These are phyloP conservation scores for Mastacembelus armatus DNA, from an alignment of 2,797 vertebrate genomes.

Conservation along the genomic window DNA sequence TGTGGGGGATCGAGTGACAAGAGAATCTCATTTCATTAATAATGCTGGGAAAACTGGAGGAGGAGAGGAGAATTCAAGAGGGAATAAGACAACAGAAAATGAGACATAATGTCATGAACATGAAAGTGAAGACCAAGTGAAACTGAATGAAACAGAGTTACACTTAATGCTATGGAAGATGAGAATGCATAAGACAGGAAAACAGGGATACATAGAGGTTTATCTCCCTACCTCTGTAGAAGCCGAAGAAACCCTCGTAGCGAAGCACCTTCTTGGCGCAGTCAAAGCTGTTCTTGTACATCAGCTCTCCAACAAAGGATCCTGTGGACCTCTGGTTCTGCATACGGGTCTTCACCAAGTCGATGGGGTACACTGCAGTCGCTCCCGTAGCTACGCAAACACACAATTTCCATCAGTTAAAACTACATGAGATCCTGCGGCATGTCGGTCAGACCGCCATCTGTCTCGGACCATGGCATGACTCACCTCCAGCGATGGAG, in stretches of 20 bases:
- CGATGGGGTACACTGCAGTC: conserved; percentile 97
- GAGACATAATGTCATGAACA: background rate
- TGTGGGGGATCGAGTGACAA: conserved; percentile 65
- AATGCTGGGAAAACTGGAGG: conserved; percentile 1
- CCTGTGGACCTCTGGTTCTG: conserved; percentile 96
- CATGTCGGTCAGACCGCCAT: background rate
- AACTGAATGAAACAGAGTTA: background rate
- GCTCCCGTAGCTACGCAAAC: conserved; percentile 91
- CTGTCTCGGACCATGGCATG: background rate
- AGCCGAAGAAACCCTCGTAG: conserved; percentile 97
- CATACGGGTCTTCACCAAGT: conserved; percentile 99
- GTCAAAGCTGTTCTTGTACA: conserved; percentile 99
- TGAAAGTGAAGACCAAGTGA: background rate
- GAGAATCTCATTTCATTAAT: conserved; percentile 10
- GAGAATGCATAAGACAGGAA: background rate
- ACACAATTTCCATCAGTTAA: background rate
- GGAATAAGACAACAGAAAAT: background rate
- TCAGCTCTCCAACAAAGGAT: conserved; percentile 95
- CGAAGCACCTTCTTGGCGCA: conserved; percentile 99
- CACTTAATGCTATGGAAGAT: background rate
- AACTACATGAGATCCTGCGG: background rate
- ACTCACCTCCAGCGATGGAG: conserved; percentile 96
- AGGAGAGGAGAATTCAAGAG: background rate
- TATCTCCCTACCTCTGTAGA: conserved; percentile 99
- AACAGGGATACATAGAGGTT: too few species aligned